phyloP scores from a whole-genome alignment of 30 jellyfish, hydroid and myxozoan species.

The Euphysa ruthae region DNA sequence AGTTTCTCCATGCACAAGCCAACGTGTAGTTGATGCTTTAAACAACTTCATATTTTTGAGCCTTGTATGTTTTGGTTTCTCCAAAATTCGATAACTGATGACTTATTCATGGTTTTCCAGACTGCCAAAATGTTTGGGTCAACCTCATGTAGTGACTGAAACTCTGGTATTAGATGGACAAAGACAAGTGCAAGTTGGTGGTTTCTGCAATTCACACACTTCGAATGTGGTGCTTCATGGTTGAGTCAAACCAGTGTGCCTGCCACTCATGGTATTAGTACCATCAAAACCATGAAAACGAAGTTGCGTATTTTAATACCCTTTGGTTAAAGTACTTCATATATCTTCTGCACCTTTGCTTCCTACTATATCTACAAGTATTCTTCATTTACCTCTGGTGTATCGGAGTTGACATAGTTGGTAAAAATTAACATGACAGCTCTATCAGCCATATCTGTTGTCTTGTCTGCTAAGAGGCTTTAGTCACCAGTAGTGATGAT shows the following conservation, averaged over 20 bases:
- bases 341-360: constrained; percentile 8
- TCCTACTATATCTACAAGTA: neutral
- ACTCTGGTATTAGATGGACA: neutral
- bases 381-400: neutral
- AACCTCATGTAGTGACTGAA: neutral
- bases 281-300: constrained; percentile 18
- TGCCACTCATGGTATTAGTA: constrained; percentile 2
- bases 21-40: too few species aligned
- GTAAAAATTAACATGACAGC: neutral
- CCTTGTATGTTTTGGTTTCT: too few species aligned
- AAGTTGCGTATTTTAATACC: neutral
- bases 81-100: too few species aligned
- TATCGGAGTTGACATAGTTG: neutral
- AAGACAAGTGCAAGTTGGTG: neutral
- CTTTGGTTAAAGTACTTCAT: neutral
- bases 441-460: too few species aligned
- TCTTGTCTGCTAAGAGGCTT: constrained; percentile 4
- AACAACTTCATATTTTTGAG: neutral
- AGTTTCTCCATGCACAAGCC: too few species aligned
- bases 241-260: neutral
- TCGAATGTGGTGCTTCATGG: neutral
- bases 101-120: constrained; percentile 5
- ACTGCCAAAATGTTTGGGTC: neutral
- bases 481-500: constrained; percentile 1
- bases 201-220: too few species aligned